phyloP scores from a whole-genome alignment of 2,888 invertebrate genomes.

The Hecatera dysodea region DNA sequence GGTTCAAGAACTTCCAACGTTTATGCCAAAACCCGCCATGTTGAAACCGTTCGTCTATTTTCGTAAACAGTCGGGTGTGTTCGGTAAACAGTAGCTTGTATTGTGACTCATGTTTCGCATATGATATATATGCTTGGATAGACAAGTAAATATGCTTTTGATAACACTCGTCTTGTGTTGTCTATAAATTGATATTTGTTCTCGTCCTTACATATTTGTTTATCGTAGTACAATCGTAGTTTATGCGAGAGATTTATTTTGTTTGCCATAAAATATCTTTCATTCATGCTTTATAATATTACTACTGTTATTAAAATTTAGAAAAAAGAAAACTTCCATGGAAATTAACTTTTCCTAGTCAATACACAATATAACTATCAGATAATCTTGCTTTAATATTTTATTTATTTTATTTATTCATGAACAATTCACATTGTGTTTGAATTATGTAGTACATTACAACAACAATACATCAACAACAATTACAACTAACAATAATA shows the following conservation, averaged over 20 bases:
- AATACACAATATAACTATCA: background rate
- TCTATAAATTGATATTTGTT: conserved; percentile 18
- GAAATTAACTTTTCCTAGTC: background rate
- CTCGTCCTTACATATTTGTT: conserved; percentile 1
- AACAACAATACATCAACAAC: too few species aligned
- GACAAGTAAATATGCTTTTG: conserved; percentile 15
- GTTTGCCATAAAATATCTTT: background rate
- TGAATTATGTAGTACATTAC: too few species aligned
- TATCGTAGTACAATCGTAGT: background rate
- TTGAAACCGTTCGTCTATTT: conserved; percentile 44
- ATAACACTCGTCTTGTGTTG: background rate
- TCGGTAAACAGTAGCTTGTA: conserved; percentile 37
- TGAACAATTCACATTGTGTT: too few species aligned
- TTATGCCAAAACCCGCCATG: conserved; percentile 43
- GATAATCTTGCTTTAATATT: too few species aligned
- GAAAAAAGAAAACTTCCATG: background rate
- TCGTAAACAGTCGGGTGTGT: conserved; percentile 36
- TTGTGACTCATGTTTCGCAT: conserved; percentile 17
- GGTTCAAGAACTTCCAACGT: conserved; percentile 44
- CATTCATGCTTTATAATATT: too few species aligned
- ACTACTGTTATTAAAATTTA: background rate
- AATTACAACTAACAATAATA: too few species aligned
- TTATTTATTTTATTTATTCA: too few species aligned
- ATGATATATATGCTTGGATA: conserved; percentile 23
- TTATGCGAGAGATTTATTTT: conserved; percentile 1